phyloP scores from a whole-genome alignment of 2,888 invertebrate genomes.

The Ectemnius cavifrons region DNA sequence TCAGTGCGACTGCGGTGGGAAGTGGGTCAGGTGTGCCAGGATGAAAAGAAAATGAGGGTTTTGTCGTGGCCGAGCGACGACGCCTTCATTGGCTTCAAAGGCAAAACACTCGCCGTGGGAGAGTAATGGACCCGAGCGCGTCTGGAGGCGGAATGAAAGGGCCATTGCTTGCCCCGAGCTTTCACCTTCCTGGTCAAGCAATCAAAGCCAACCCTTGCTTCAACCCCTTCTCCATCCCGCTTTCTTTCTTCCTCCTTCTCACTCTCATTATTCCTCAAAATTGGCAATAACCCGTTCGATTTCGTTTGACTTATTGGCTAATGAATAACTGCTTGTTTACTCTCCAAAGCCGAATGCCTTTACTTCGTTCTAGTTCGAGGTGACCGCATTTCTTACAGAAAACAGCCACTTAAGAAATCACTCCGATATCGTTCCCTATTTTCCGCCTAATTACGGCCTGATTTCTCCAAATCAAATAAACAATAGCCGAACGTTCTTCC shows the following conservation, averaged over 20 bases:
- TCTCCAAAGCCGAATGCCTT: too few species aligned
- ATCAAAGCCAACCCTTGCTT: neutral
- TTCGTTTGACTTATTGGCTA: too few species aligned
- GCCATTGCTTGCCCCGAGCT: conserved; percentile 5
- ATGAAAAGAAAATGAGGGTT: conserved; percentile 8
- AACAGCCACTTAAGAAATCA: too few species aligned
- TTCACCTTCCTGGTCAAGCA: conserved; percentile 2
- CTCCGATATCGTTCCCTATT: too few species aligned
- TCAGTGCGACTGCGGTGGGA: neutral
- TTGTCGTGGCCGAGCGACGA: conserved; percentile 7
- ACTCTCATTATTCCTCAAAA: neutral
- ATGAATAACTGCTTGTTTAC: too few species aligned
- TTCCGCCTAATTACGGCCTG: too few species aligned
- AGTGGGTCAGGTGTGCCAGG: conserved; percentile 2
- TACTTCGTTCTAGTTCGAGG: too few species aligned
- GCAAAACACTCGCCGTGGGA: conserved; percentile 4
- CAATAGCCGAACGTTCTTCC: too few species aligned
- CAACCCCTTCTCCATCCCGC: neutral
- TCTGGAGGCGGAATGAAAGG: neutral
- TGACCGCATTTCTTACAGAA: too few species aligned
- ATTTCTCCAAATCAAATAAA: too few species aligned
- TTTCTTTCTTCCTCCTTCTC: neutral
- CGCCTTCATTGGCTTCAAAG: conserved; percentile 9
- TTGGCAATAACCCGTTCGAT: too few species aligned
- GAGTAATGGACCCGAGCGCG: neutral